A percentile compares a stretch with the other conserved stretches of the same genome.
These are phyloP conservation scores for Arizona elegans DNA, from an alignment of 2,113 vertebrate genomes.

Conservation along the genomic window DNA sequence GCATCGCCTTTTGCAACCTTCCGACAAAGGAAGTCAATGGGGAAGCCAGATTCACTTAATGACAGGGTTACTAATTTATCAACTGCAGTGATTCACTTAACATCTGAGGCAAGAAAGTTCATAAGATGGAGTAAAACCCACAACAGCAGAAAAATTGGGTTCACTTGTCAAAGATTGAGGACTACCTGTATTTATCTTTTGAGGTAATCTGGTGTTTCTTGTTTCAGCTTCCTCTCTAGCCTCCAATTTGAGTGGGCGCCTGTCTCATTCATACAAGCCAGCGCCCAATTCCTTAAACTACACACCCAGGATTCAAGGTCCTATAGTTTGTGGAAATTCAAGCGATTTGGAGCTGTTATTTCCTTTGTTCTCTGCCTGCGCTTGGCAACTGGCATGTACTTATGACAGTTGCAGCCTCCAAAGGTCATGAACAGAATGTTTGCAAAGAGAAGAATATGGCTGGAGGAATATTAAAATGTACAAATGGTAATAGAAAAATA, in stretches of 20 bases:
- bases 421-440: background rate
- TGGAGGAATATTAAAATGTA: background rate
- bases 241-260: background rate
- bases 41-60: background rate
- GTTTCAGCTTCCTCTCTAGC: background rate
- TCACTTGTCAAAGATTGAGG: too few species aligned
- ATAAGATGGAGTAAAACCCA: too few species aligned
- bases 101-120: too few species aligned
- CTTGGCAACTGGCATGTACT: too few species aligned
- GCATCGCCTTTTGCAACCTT: too few species aligned
- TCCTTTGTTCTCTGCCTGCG: too few species aligned
- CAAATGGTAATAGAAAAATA: background rate
- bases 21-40: background rate
- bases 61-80: too few species aligned
- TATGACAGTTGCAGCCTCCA: too few species aligned
- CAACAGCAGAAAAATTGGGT: too few species aligned
- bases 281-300: background rate
- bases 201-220: background rate
- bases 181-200: background rate
- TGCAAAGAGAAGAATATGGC: background rate
- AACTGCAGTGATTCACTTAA: too few species aligned
- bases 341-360: background rate
- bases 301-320: background rate
- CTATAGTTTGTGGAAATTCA: background rate
- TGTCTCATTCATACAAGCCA: background rate